Evolutionary conservation across 92 coral and sea anemone genomes (phyloP), one percentile per base, ranked within the genome.

Genomic region (Phymanthus crucifer): DNA sequence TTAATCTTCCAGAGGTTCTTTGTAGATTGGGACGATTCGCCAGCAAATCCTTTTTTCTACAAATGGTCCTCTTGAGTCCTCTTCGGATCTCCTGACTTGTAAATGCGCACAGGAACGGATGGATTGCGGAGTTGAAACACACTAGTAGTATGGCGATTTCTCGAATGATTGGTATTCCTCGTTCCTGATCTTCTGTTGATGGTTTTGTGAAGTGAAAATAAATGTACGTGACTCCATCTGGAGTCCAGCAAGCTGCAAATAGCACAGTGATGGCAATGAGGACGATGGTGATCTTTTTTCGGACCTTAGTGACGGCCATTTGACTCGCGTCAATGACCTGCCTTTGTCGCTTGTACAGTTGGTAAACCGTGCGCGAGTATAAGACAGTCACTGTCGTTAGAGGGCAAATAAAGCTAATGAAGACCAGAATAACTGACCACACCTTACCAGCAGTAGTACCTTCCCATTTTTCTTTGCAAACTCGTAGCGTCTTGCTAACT

Each of bases 71-170:
- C 57, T 71, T 80, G 40, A 80, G 47, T 1, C 78, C 84, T 71
- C 77, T 80, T 70, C 84, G 75, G 10, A 80, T 46, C 32, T 70
- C 84, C 64, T 80, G 84, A 24, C 84, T 68, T 16, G 84, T 68
- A 26, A 80, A 58, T n/a, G 84, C 84, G 57, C 84, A 80, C 4
- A 80, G 76, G 27, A 80, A 80, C 8, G 84, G 84, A 40, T 80
- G 84, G 54, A 72, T 80, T 10, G 84, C 84, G 24, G 84, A 80
- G 76, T 80, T 80, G 6, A 80, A 70, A 24, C 84, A 80, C 3
- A 72, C 84, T 52, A 80, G 38, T 21, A 80, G 72, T 19, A 70
- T 80, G 32, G 84, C 84, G 3, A 80, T 26, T 24, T 80, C 78
- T 21, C 78, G 50, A 17, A 72, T 32, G 21, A 80, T 38, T 9